Percentiles rank a stretch among this genome's conserved stretches.
These are phyloP conservation scores for Phortica variegata DNA, from an alignment of 1,140 invertebrate species.

Conservation along the genomic window DNA sequence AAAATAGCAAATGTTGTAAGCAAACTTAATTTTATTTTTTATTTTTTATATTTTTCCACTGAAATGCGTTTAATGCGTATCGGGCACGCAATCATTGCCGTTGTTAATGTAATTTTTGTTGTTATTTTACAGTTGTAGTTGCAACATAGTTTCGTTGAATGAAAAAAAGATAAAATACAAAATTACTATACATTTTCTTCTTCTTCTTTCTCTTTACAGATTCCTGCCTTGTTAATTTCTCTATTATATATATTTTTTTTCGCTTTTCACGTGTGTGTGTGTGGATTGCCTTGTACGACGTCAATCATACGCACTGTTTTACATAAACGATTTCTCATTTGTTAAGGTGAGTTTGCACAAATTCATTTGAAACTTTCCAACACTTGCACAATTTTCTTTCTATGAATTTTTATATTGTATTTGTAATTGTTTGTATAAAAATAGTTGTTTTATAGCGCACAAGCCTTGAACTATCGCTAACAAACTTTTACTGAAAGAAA, in stretches of 20 bases:
- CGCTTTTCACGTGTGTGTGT: slow-evolving; percentile 3
- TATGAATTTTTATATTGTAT: slow-evolving; percentile 6
- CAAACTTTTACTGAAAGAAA: too few relatives aligned
- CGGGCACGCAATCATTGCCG: background rate
- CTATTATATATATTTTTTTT: background rate
- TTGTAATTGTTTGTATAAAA: background rate
- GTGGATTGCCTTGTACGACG: slow-evolving; percentile 16
- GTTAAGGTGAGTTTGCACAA: slow-evolving; percentile 29
- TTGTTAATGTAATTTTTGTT: background rate
- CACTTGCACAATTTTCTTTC: background rate
- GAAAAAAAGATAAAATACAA: slow-evolving; percentile 32
- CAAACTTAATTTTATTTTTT: too few relatives aligned
- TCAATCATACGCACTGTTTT: slow-evolving; percentile 41
- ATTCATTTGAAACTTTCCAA: slow-evolving; percentile 4
- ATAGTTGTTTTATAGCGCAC: slow-evolving; percentile 15
- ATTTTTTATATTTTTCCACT: too few relatives aligned
- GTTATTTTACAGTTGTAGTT: background rate
- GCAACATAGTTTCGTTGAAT: background rate
- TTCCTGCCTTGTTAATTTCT: slow-evolving; percentile 21
- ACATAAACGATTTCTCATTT: slow-evolving; percentile 10
- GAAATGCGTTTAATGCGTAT: slow-evolving; percentile 19
- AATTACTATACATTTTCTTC: slow-evolving; percentile 26
- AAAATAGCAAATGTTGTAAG: slow-evolving; percentile 41
- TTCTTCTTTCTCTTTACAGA: slow-evolving; percentile 36
- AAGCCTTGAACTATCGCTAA: slow-evolving; percentile 34